These are phyloP conservation scores for Bettongia penicillata DNA, from an alignment of 2,113 vertebrate genomes.

Conservation along the genomic window DNA sequence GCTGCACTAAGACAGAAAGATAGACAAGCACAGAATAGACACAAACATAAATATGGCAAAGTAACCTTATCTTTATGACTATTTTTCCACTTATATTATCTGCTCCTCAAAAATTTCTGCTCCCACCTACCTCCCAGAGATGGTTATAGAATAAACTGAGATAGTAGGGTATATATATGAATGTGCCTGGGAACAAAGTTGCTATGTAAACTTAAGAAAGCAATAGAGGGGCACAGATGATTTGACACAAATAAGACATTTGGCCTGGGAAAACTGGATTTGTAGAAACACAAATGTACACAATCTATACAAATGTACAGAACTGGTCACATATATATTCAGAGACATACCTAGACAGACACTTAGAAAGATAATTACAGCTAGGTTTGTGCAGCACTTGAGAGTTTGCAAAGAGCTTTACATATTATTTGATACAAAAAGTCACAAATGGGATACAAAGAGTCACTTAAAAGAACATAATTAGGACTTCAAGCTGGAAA, in stretches of 20 bases:
- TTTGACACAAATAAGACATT: conserved; percentile 5
- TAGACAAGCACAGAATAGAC: neutral
- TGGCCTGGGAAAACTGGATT: neutral
- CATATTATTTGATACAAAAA: neutral
- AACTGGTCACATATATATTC: neutral
- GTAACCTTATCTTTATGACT: conserved; percentile 41
- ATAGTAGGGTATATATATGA: conserved; percentile 13
- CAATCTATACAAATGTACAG: neutral
- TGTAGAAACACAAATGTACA: neutral
- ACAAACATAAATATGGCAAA: neutral
- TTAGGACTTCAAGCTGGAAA: neutral
- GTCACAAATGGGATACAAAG: neutral
- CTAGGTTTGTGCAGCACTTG: neutral
- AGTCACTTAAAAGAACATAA: neutral
- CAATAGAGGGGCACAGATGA: conserved; percentile 12
- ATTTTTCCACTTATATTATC: conserved; percentile 24
- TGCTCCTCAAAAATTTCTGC: neutral
- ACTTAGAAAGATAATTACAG: neutral
- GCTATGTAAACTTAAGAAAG: conserved; percentile 30
- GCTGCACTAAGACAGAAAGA: neutral
- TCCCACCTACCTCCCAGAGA: conserved; percentile 19
- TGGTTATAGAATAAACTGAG: neutral
- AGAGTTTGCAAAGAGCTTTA: neutral
- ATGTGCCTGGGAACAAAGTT: neutral
- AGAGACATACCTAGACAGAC: neutral